phyloP scores from a whole-genome alignment of 1,140 invertebrate genomes.

The Drosophila ficusphila region DNA sequence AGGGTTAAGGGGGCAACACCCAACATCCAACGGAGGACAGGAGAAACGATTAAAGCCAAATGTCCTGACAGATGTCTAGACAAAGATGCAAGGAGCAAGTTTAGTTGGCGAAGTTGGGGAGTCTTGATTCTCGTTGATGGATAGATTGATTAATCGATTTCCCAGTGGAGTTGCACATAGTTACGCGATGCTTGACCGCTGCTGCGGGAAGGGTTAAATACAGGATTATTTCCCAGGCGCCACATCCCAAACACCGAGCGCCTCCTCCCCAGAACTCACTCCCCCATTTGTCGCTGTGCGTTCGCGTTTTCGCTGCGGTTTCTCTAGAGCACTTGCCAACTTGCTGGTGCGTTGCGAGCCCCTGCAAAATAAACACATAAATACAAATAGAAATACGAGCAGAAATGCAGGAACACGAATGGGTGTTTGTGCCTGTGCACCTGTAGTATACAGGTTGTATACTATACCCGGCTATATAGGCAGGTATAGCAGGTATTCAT shows the following conservation, averaged over 20 bases:
- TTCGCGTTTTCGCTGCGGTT: slow-evolving; percentile 36
- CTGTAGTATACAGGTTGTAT: neutral
- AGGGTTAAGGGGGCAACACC: neutral
- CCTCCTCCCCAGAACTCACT: slow-evolving; percentile 8
- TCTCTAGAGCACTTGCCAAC: slow-evolving; percentile 62
- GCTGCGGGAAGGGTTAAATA: slow-evolving; percentile 1
- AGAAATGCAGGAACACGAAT: too few relatives aligned
- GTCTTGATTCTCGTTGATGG: slow-evolving; percentile 4
- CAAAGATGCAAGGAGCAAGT: neutral
- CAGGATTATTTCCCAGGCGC: neutral
- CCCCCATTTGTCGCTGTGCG: slow-evolving; percentile 38
- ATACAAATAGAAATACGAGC: too few relatives aligned
- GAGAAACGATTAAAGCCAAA: slow-evolving; percentile 11
- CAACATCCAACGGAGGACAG: neutral
- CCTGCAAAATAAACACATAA: slow-evolving; percentile 2
- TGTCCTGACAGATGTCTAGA: slow-evolving; percentile 49
- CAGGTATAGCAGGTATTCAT: slow-evolving; percentile 3
- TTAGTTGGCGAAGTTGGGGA: neutral
- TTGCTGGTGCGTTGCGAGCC: slow-evolving; percentile 59
- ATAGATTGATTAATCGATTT: slow-evolving; percentile 25
- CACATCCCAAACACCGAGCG: neutral
- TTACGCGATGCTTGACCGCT: slow-evolving; percentile 18
- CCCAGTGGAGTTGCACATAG: neutral
- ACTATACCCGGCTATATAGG: neutral
- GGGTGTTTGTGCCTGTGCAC: neutral